phyloP scores from a whole-genome alignment of 2,113 vertebrate species.

The Eonycteris spelaea region DNA sequence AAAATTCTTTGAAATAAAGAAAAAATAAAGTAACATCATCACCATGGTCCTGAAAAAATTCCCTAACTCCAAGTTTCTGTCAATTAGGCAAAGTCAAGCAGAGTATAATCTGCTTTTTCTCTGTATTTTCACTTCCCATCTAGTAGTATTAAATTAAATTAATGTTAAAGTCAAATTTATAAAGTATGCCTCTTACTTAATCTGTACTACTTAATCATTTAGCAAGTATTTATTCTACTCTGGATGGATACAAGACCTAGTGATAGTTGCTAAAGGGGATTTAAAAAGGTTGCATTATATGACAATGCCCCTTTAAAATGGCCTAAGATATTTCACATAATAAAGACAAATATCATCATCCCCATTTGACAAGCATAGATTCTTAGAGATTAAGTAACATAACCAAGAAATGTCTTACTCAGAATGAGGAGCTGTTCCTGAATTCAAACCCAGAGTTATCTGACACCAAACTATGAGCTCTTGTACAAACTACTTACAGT shows the following conservation, averaged over 20 bases:
- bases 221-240: not conserved
- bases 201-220: not conserved
- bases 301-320: not conserved
- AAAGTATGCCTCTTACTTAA: not conserved
- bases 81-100: not conserved
- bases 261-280: not conserved
- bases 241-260: not conserved
- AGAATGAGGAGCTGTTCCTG: not conserved
- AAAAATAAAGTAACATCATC: not conserved
- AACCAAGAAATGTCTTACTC: not conserved
- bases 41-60: not conserved
- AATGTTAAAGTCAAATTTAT: not conserved
- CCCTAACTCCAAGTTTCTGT: not conserved
- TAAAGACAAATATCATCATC: not conserved
- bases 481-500: not conserved
- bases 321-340: not conserved
- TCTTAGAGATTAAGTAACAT: not conserved
- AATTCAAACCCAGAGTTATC: not conserved
- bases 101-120: not conserved
- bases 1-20: not conserved
- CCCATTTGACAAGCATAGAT: rapidly evolving
- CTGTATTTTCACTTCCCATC: not conserved
- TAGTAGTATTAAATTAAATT: not conserved
- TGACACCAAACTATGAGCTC: not conserved
- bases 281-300: not conserved